A percentile compares a stretch with the other conserved stretches of the same genome.
Evolutionary conservation across 2,888 invertebrate genomes (phyloP).

Genomic region (Crioceris asparagi): DNA sequence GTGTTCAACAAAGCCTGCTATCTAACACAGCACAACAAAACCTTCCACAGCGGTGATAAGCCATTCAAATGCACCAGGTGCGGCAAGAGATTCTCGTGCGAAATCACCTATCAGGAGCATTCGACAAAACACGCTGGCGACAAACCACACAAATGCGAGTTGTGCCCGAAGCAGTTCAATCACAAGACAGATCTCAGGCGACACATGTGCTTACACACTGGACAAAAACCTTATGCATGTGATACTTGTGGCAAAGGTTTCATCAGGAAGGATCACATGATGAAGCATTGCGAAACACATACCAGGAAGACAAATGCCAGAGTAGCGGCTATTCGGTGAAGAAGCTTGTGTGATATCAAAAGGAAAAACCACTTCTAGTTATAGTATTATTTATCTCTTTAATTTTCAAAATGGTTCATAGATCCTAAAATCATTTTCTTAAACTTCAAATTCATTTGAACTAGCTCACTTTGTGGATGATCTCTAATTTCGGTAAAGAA

Average conservation of each 20-base stretch:
- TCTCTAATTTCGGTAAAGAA: too few relatives aligned
- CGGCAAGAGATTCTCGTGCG: constrained; percentile 72
- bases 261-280: constrained; percentile 84
- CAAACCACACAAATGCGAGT: constrained; percentile 76
- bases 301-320: constrained; percentile 43
- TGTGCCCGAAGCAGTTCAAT: constrained; percentile 81
- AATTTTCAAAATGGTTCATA: too few relatives aligned
- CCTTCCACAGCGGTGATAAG: constrained; percentile 77
- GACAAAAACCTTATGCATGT: constrained; percentile 73
- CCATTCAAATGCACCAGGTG: constrained; percentile 77
- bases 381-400: too few relatives aligned
- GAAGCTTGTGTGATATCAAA: constrained; percentile 4
- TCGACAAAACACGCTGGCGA: constrained; percentile 68
- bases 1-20: constrained; percentile 79
- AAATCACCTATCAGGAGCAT: constrained; percentile 62
- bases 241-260: constrained; percentile 77
- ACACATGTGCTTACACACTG: constrained; percentile 81
- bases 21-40: constrained; percentile 82
- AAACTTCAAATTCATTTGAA: too few relatives aligned
- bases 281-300: constrained; percentile 77
- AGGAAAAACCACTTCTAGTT: too few relatives aligned
- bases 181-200: constrained; percentile 82
- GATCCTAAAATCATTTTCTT: too few relatives aligned
- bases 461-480: too few relatives aligned
- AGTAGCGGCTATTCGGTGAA: constrained; percentile 22